Evolutionary conservation across 2,888 invertebrate genomes (phyloP), one percentile per base, ranked within the genome.

Genomic region (Acleris sparsana): DNA sequence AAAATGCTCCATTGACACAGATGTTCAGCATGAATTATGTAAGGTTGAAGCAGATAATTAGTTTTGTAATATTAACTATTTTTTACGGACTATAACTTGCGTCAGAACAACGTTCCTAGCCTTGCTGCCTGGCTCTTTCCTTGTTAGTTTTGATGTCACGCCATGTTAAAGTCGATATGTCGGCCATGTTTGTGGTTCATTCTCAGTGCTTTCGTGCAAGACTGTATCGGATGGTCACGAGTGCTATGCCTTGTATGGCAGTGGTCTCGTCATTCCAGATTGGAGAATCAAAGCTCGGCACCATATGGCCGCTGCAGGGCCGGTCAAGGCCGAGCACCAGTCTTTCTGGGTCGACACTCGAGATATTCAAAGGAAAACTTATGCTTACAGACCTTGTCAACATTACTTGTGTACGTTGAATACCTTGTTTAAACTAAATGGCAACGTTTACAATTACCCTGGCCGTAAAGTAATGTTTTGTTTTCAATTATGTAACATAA

Each of bases 11-110:
- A 86, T 88, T 89, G 87, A 89, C 90, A 90, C 86, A 89, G 86
- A 88, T 90, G 88, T 79, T 84, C 87, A 87, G 72, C 72, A 77
- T 90, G 89, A 88, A 77, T 89, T 90, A 88, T 82, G 79, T 85
- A 89, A 90, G 75, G 71, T 73, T 71, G 72, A 71, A 73, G 73
- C 73, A 72, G 73, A 76, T 85, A 85, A 85, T 86, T 86, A 80
- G 74, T 86, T 83, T 83, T 82, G 82, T 79, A 82, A 82, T 79
- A 75, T 73, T 71, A 70, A 73, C 76, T 74, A 75, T 80, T 73
- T 75, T 51, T 33, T 44, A 51, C 52, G 74, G 59, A 55, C 75
- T 71, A 64, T 53, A 67, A 65, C 72, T 80, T 82, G 74, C 80
- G 71, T 77, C 75, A 79, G 61, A 64, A 72, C 68, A 70, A 63